A percentile compares a stretch with the other conserved stretches of the same genome.
Evolutionary conservation across 2,113 vertebrate species (phyloP).

Genomic region (Hepsetus odoe): DNA sequence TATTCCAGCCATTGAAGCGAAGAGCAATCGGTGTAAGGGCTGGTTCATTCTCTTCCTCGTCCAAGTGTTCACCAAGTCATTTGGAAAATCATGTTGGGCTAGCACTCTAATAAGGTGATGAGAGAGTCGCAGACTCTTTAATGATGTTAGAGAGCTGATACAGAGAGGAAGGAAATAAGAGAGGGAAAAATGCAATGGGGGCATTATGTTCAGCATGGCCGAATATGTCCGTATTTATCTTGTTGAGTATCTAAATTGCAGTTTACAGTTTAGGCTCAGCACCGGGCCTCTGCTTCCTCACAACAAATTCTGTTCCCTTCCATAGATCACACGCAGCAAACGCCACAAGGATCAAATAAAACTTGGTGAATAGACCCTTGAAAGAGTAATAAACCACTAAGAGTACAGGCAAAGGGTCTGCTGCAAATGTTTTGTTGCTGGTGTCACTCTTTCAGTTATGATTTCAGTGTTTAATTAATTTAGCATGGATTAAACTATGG

Average conservation of each 20-base stretch:
- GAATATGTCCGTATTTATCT: conserved; percentile 68
- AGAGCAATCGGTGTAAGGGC: conserved; percentile 76
- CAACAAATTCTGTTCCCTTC: background rate
- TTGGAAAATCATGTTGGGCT: conserved; percentile 70
- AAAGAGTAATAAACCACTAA: too few relatives aligned
- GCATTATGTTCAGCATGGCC: conserved; percentile 53
- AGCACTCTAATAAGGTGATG: conserved; percentile 61
- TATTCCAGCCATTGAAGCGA: conserved; percentile 74
- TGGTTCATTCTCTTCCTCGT: conserved; percentile 50
- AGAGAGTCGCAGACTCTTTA: conserved; percentile 17
- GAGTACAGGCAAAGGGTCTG: too few relatives aligned
- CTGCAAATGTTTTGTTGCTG: too few relatives aligned
- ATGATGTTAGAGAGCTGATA: conserved; percentile 40
- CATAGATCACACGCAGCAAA: background rate
- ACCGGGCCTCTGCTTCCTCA: too few relatives aligned
- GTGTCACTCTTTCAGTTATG: too few relatives aligned
- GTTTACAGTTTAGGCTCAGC: background rate
- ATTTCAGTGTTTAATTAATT: too few relatives aligned
- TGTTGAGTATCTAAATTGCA: conserved; percentile 65
- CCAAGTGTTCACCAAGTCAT: conserved; percentile 71
- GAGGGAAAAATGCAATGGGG: conserved; percentile 22
- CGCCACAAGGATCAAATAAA: background rate
- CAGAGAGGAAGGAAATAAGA: conserved; percentile 55
- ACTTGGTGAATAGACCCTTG: too few relatives aligned
- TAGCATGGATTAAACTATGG: too few relatives aligned